A percentile compares a stretch with the other conserved stretches of the same genome.
Conservation (phyloP, 2,888 invertebrate species). For the Drosophila tripunctata region DNA sequence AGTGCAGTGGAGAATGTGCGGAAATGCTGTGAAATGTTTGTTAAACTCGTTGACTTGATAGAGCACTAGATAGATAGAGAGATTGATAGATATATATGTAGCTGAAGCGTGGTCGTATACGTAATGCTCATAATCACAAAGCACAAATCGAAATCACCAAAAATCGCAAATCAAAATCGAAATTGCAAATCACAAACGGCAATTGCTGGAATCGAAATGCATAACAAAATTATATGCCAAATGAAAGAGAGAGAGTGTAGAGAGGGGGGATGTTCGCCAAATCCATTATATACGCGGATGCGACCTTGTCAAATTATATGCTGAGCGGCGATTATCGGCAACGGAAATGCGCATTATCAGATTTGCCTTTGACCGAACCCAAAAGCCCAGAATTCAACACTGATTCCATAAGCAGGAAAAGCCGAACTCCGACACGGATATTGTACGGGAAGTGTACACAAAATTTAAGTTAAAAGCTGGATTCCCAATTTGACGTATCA, state of each 20-base stretch:
- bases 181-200: constrained; percentile 46
- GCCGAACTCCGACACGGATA: constrained; percentile 7
- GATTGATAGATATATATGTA: constrained; percentile 3
- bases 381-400: background rate
- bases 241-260: background rate
- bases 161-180: constrained; percentile 53
- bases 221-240: constrained; percentile 64
- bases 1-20: constrained; percentile 20
- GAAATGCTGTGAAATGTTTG: constrained; percentile 52
- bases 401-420: background rate
- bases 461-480: constrained; percentile 59
- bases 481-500: constrained; percentile 51
- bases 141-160: constrained; percentile 25
- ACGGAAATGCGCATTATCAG: constrained; percentile 75
- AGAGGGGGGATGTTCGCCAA: background rate
- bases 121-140: constrained; percentile 40
- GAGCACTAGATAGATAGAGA: background rate
- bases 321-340: constrained; percentile 65
- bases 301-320: constrained; percentile 76
- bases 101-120: constrained; percentile 44
- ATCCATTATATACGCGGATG: constrained; percentile 24
- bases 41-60: constrained; percentile 8
- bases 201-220: constrained; percentile 75
- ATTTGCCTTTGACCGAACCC: constrained; percentile 40
- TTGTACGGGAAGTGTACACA: constrained; percentile 6